These are phyloP conservation scores for Saimiri boliviensis DNA, from an alignment of 2,113 vertebrate species.

Conservation along the genomic window DNA sequence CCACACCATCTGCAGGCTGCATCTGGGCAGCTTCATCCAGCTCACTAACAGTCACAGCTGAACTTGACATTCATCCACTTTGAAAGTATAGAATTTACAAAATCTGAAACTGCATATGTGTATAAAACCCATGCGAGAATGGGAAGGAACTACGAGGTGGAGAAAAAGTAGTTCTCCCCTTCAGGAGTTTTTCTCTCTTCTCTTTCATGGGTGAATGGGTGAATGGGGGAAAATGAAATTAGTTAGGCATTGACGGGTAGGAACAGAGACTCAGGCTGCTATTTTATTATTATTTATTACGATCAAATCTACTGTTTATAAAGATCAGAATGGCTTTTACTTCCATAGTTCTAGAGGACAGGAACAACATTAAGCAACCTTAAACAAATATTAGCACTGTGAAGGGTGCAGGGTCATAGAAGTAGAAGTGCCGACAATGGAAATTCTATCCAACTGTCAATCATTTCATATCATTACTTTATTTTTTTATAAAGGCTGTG, in stretches of 20 bases:
- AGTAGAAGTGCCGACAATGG: background rate
- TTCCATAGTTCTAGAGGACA: background rate
- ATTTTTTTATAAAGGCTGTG: background rate
- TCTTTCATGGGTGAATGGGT: too few species aligned
- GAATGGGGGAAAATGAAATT: background rate
- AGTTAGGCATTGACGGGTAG: too few species aligned
- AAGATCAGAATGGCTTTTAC: background rate
- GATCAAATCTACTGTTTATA: background rate
- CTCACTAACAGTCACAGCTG: background rate
- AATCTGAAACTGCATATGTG: background rate
- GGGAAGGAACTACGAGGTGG: background rate
- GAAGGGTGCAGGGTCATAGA: background rate
- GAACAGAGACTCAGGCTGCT: background rate
- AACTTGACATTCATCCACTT: background rate
- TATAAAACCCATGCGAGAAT: background rate
- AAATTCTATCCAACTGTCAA: background rate
- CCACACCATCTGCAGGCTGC: background rate
- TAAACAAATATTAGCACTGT: background rate
- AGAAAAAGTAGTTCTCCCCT: accelerated
- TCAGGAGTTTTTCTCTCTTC: background rate
- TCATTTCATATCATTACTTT: background rate
- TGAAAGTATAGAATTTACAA: background rate
- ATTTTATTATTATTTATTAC: background rate
- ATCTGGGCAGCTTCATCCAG: background rate
- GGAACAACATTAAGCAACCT: background rate